Conservation (phyloP, 2,113 vertebrate species). For the Gasterosteus aculeatus region DNA sequence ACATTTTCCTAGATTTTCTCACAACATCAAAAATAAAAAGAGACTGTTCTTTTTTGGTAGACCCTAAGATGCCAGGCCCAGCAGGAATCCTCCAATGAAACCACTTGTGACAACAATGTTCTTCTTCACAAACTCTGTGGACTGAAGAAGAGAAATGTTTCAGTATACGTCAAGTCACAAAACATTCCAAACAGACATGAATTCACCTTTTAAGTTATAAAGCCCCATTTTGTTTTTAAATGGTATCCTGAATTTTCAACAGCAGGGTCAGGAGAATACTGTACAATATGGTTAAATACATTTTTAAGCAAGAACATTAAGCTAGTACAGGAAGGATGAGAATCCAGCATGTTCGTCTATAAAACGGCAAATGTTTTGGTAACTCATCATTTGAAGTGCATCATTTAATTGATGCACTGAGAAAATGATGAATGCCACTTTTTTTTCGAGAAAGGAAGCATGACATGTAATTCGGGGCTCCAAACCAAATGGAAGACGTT, state of each 20-base stretch:
- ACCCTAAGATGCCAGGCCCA: constrained; percentile 92
- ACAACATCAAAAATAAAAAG: neutral
- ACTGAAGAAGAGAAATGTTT: constrained; percentile 79
- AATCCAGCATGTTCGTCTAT: neutral
- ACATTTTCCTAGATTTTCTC: constrained; percentile 5
- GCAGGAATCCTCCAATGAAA: constrained; percentile 96
- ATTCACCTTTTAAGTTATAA: neutral
- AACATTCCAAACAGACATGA: neutral
- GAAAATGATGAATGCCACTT: neutral
- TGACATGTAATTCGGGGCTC: neutral
- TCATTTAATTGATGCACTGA: neutral
- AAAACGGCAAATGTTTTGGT: neutral
- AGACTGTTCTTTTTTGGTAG: constrained; percentile 10
- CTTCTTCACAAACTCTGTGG: constrained; percentile 96
- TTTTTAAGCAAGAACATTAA: neutral
- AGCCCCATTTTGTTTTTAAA: neutral
- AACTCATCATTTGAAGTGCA: neutral
- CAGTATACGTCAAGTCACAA: neutral
- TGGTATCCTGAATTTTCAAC: neutral
- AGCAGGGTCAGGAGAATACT: neutral
- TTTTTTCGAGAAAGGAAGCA: neutral
- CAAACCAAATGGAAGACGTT: neutral
- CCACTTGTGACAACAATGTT: constrained; percentile 96
- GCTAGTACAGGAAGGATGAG: neutral
- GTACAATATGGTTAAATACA: neutral